Conservation (phyloP, 2,797 vertebrate species). For the Balearica regulorum region DNA sequence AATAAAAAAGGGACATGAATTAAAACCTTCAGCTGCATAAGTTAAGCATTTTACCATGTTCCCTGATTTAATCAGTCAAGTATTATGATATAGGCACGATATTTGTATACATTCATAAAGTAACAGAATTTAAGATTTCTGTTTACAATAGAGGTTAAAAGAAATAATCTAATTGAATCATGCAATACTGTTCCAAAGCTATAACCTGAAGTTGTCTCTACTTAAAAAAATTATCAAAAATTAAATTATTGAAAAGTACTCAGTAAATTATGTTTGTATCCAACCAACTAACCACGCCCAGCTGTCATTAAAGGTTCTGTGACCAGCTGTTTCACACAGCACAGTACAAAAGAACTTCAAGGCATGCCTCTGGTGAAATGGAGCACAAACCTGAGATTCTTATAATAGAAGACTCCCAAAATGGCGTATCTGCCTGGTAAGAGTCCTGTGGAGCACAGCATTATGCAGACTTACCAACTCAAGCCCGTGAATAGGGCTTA, state of each 20-base stretch:
- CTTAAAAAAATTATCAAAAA: background rate
- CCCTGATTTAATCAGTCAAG: background rate
- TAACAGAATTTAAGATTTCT: background rate
- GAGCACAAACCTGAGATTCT: background rate
- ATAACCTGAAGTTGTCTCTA: background rate
- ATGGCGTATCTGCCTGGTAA: background rate
- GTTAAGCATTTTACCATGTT: background rate
- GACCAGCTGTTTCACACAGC: background rate
- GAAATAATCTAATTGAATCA: background rate
- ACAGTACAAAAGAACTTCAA: background rate
- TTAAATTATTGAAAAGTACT: background rate
- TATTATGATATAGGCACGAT: background rate
- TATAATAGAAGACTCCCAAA: background rate
- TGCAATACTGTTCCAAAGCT: background rate
- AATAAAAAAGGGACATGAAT: slow-evolving; percentile 23
- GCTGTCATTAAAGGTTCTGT: background rate
- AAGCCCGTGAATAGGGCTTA: background rate
- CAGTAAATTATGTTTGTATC: background rate
- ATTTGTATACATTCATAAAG: background rate
- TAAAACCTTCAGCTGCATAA: slow-evolving; percentile 15
- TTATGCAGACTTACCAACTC: background rate
- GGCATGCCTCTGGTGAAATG: background rate
- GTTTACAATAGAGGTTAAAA: background rate
- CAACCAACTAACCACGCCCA: background rate
- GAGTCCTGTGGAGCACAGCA: background rate